Percentiles rank a stretch among this genome's conserved stretches.
These are phyloP conservation scores for Telmatochromis brachygnathus DNA, from an alignment of 2,113 vertebrate species.

Conservation along the genomic window DNA sequence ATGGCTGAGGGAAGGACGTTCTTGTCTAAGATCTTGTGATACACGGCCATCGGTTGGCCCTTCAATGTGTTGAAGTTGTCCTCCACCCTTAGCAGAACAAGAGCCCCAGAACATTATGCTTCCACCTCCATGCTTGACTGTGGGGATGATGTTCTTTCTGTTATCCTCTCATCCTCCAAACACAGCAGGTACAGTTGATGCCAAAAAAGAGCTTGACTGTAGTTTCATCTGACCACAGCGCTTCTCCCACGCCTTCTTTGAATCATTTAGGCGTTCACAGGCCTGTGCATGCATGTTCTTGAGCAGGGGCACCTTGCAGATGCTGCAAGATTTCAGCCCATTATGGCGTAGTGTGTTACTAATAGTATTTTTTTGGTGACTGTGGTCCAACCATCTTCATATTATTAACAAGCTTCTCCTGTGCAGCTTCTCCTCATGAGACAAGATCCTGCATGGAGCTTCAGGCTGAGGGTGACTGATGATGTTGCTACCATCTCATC, in stretches of 20 bases:
- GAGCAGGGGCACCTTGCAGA: neutral
- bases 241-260: neutral
- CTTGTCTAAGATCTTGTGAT: neutral
- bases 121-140: neutral
- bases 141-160: neutral
- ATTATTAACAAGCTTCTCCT: neutral
- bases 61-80: neutral
- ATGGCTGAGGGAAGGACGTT: neutral
- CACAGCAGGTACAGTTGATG: neutral
- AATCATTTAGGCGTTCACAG: neutral
- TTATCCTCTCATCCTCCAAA: neutral
- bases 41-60: neutral
- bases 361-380: neutral
- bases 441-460: neutral
- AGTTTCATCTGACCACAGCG: neutral
- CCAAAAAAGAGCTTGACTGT: neutral
- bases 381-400: fast-evolving
- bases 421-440: neutral
- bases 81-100: neutral
- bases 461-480: neutral
- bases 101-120: neutral
- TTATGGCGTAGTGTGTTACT: fast-evolving
- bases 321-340: neutral
- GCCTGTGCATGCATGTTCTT: neutral
- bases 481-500: neutral